Conservation (phyloP, 2,797 vertebrate genomes). For the Brachyalestes nurse region DNA sequence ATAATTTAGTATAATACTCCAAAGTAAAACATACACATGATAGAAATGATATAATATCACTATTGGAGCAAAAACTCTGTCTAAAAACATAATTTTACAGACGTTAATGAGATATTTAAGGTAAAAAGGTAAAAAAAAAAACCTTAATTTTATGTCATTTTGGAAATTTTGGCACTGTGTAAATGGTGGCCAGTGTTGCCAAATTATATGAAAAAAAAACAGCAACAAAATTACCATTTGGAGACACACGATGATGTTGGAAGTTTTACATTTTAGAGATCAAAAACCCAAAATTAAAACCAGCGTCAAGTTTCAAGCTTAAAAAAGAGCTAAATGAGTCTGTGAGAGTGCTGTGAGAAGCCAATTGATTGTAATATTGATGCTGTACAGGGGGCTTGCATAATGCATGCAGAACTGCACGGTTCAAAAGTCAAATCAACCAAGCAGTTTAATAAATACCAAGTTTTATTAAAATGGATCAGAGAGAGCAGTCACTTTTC, state of each 20-base stretch:
- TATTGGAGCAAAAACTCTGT: no score
- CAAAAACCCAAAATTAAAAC: neutral
- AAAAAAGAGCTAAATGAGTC: neutral
- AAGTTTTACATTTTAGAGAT: neutral
- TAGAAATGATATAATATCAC: no score
- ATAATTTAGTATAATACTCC: no score
- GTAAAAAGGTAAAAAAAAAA: no score
- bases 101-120: no score
- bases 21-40: no score
- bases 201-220: no score
- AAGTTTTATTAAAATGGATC: conserved; percentile 39
- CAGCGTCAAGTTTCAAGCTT: neutral
- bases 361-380: conserved; percentile 33
- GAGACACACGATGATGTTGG: neutral
- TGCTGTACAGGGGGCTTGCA: conserved; percentile 19
- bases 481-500: conserved; percentile 8
- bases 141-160: no score
- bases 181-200: no score
- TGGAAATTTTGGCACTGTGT: no score
- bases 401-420: conserved; percentile 32
- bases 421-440: conserved; percentile 45
- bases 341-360: neutral
- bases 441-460: conserved; percentile 37
- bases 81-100: no score
- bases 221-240: no score